A percentile compares a stretch with the other conserved stretches of the same genome.
Evolutionary conservation across 2,113 vertebrate species (phyloP).

Genomic region (Tychaedon coryphoeus): DNA sequence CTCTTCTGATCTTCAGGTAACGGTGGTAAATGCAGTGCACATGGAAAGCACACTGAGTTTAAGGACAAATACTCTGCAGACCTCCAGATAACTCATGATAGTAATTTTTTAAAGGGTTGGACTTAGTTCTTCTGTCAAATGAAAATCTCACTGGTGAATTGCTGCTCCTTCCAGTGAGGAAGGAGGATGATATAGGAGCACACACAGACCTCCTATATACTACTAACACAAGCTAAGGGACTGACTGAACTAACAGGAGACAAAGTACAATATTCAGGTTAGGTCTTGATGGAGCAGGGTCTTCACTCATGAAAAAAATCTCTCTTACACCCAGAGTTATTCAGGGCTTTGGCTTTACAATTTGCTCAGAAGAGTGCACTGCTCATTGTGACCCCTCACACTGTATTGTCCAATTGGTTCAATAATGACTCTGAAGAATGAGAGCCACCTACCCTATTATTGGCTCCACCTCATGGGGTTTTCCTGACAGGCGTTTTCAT

Average conservation of each 20-base stretch:
- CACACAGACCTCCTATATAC: not conserved
- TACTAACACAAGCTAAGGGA: not conserved
- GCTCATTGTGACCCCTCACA: conserved; percentile 27
- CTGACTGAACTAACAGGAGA: conserved; percentile 16
- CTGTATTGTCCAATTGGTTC: conserved; percentile 18
- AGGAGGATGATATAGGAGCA: not conserved
- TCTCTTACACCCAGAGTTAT: conserved; percentile 1
- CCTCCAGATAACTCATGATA: not conserved
- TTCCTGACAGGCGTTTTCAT: not conserved
- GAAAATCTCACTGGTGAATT: not conserved
- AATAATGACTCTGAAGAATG: conserved; percentile 31
- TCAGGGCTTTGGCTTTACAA: conserved; percentile 15
- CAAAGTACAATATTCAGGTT: conserved; percentile 50
- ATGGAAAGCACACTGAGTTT: not conserved
- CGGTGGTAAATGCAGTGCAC: not conserved
- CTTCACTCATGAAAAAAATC: not conserved
- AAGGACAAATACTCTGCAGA: not conserved
- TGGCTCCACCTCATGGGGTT: conserved; percentile 25
- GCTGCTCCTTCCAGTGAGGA: not conserved
- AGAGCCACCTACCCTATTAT: conserved; percentile 31
- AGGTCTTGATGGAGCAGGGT: conserved; percentile 3
- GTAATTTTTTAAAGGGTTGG: not conserved
- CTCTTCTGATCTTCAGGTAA: not conserved
- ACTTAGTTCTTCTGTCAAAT: not conserved
- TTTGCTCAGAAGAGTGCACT: not conserved